phyloP scores from a whole-genome alignment of 2,113 vertebrate genomes.

The human (Homo sapiens) region DNA sequence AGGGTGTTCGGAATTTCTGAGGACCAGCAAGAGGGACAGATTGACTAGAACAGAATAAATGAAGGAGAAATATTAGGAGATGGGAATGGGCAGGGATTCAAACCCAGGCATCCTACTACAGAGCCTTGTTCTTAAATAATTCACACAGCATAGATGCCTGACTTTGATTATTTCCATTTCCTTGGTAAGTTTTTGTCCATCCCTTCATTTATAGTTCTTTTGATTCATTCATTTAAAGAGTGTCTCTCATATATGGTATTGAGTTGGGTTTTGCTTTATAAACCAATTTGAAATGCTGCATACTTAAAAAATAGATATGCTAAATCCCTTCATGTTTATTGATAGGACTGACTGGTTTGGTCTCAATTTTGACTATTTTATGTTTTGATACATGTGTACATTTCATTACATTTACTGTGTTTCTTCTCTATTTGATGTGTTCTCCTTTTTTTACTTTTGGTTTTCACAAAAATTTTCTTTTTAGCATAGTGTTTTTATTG shows the following conservation, averaged over 20 bases:
- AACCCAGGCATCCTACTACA: neutral
- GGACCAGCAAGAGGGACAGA: neutral
- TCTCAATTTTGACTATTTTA: neutral
- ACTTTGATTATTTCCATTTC: neutral
- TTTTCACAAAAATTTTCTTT: neutral
- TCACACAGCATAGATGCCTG: fast-evolving
- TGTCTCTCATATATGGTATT: neutral
- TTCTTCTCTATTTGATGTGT: neutral
- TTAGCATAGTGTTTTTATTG: neutral
- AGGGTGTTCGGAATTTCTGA: neutral
- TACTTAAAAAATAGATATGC: neutral
- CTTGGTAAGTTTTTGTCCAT: neutral
- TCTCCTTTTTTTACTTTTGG: neutral
- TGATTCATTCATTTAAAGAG: neutral
- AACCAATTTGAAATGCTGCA: neutral
- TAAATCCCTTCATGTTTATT: neutral
- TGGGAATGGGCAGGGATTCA: too few species aligned
- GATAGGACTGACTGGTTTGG: neutral
- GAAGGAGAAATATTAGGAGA: neutral
- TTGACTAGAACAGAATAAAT: neutral
- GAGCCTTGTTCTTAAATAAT: too few species aligned
- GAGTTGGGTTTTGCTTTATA: neutral
- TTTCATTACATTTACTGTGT: neutral
- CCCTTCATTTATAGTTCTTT: neutral
- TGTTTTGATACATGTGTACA: neutral